These are phyloP conservation scores for Scomber colias DNA, from an alignment of 2,113 vertebrate genomes.

Conservation along the genomic window DNA sequence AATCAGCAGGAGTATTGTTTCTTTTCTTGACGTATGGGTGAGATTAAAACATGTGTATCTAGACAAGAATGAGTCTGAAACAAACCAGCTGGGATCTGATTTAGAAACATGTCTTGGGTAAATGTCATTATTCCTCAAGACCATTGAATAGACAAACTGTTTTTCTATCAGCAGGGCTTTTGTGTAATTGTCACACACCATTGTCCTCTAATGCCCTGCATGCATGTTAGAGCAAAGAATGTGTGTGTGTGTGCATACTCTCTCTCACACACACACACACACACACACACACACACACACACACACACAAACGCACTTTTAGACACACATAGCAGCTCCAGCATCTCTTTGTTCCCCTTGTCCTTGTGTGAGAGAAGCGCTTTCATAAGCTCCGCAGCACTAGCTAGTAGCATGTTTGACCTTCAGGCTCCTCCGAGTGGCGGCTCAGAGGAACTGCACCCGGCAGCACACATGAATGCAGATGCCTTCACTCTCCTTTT, in stretches of 20 bases:
- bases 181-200: constrained; percentile 68
- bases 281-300: constrained; percentile 6
- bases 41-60: constrained; percentile 26
- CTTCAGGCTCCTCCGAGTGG: constrained; percentile 82
- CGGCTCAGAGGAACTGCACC: constrained; percentile 53
- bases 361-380: constrained; percentile 79
- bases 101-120: constrained; percentile 44
- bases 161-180: constrained; percentile 67
- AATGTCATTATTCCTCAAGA: constrained; percentile 64
- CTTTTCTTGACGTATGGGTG: background rate
- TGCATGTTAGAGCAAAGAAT: constrained; percentile 65
- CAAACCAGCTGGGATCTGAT: constrained; percentile 38
- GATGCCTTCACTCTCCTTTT: constrained; percentile 24
- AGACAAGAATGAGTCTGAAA: constrained; percentile 12
- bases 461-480: constrained; percentile 2
- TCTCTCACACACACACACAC: constrained; percentile 20
- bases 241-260: constrained; percentile 24
- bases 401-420: constrained; percentile 81
- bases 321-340: constrained; percentile 61
- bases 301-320: constrained; percentile 9
- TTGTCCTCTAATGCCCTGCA: constrained; percentile 65
- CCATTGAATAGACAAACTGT: constrained; percentile 51
- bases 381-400: constrained; percentile 77
- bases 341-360: constrained; percentile 82
- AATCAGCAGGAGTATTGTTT: background rate